These are phyloP conservation scores for Perognathus longimembris DNA, from an alignment of 2,113 vertebrate species.

Conservation along the genomic window DNA sequence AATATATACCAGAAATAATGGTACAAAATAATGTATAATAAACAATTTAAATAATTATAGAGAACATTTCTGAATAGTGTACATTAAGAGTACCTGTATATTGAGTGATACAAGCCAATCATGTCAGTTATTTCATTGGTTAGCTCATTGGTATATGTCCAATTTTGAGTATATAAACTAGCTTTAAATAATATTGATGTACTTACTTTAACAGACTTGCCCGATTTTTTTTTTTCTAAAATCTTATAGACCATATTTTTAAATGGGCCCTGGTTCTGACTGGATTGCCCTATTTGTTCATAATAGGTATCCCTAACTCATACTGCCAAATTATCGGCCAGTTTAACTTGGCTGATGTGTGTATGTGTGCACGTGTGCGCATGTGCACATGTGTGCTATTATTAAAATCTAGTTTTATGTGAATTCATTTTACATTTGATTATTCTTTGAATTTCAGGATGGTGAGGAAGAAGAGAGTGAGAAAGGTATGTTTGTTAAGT, in stretches of 20 bases:
- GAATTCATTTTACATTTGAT: constrained; percentile 83
- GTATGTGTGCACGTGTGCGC: no score
- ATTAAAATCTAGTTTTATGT: constrained; percentile 53
- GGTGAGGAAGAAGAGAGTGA: constrained; percentile 95
- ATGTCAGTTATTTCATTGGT: constrained; percentile 42
- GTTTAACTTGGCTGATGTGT: neutral
- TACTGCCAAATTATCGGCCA: constrained; percentile 19
- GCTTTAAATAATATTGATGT: constrained; percentile 38
- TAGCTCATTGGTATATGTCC: constrained; percentile 12
- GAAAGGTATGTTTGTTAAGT: constrained; percentile 94
- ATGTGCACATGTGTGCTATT: constrained; percentile 30
- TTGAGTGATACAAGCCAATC: neutral
- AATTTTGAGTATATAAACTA: constrained; percentile 10
- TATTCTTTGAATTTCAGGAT: constrained; percentile 90
- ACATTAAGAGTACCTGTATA: neutral
- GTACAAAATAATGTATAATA: no score
- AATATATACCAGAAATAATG: neutral
- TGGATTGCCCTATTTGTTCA: neutral
- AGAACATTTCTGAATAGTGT: neutral
- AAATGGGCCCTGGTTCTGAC: neutral
- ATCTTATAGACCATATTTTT: neutral
- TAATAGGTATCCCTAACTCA: constrained; percentile 23
- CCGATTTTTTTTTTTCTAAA: constrained; percentile 27
- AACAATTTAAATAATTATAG: no score
- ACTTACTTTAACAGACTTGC: neutral